Conservation (phyloP, 2,888 invertebrate genomes). For the Apodemia zela region DNA sequence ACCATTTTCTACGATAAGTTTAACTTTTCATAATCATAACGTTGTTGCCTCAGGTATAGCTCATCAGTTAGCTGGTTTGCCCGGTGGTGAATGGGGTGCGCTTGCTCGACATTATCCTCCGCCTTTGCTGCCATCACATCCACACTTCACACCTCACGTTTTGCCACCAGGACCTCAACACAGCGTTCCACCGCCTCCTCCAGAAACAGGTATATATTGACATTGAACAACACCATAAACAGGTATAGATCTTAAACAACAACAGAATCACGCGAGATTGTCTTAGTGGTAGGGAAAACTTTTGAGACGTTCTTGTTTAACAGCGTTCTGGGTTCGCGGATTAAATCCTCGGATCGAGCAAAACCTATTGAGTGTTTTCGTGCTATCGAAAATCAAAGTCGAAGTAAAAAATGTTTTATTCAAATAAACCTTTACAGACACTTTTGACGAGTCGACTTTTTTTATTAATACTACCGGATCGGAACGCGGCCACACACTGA, state of each 20-base stretch:
- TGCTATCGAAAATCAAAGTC: no score
- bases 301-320: no score
- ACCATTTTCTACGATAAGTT: not conserved
- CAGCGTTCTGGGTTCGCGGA: no score
- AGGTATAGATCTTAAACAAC: conserved; percentile 40
- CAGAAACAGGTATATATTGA: conserved; percentile 66
- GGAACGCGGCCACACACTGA: no score
- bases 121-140: conserved; percentile 69
- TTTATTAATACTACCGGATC: no score
- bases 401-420: no score
- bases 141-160: conserved; percentile 81
- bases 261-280: no score
- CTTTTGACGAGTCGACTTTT: no score
- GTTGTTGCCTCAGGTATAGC: conserved; percentile 82
- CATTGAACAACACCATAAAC: conserved; percentile 61
- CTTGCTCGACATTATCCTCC: conserved; percentile 82
- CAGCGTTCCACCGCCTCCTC: conserved; percentile 70
- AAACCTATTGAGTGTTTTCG: no score
- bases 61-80: conserved; percentile 86
- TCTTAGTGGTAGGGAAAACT: no score
- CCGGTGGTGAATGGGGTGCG: conserved; percentile 83
- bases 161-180: conserved; percentile 71
- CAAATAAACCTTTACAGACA: no score
- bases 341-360: no score
- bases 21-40: not conserved